Evolutionary conservation across 2,113 vertebrate species (phyloP).

Genomic region (Struthidea cinerea): DNA sequence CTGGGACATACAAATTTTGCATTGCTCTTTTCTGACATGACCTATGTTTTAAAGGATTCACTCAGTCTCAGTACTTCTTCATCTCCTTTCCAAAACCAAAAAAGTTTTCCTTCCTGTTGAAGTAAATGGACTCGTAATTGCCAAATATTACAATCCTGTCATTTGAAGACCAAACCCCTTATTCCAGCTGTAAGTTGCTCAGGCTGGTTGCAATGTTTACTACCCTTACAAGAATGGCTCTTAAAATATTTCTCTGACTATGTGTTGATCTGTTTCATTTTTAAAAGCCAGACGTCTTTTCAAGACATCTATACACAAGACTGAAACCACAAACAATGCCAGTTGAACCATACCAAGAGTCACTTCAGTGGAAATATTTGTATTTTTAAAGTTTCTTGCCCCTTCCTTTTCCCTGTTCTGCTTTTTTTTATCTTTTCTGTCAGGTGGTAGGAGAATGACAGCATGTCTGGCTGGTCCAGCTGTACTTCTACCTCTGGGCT

Average conservation of each 20-base stretch:
- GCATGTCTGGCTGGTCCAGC: neutral
- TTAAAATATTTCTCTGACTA: neutral
- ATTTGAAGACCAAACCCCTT: neutral
- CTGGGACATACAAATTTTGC: rapidly evolving
- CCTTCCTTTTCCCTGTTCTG: neutral
- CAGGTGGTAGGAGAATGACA: neutral
- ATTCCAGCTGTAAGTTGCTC: neutral
- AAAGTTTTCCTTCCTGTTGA: neutral
- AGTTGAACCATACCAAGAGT: neutral
- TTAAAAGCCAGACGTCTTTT: neutral
- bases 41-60: neutral
- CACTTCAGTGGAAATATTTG: neutral
- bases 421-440: neutral
- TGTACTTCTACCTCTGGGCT: neutral
- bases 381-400: neutral
- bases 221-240: neutral
- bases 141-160: neutral
- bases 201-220: neutral
- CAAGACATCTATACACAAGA: neutral
- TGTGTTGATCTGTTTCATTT: neutral
- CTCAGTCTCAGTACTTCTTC: neutral
- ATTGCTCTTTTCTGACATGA: neutral
- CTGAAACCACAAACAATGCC: neutral
- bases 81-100: neutral
- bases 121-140: neutral